Conservation (phyloP, 2,888 invertebrate genomes). For the Syrista parreyssii region DNA sequence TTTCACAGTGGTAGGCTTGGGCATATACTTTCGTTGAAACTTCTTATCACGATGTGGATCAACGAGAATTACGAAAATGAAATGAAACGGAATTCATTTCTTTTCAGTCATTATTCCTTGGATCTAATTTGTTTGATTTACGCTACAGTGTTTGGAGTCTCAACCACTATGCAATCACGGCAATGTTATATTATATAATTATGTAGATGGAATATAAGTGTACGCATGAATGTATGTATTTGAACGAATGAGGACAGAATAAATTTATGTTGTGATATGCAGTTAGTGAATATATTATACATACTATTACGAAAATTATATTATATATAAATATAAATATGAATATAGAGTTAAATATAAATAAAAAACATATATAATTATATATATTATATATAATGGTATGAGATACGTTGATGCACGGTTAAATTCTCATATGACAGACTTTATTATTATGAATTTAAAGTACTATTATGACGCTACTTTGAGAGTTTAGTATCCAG, state of each 20-base stretch:
- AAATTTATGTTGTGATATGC: conserved; percentile 66
- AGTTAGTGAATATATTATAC: conserved; percentile 59
- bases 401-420: conserved; percentile 55
- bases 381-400: conserved; percentile 37
- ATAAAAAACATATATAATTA: conserved; percentile 40
- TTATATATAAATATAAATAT: conserved; percentile 20
- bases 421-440: conserved; percentile 60
- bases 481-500: conserved; percentile 58
- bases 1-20: too few relatives aligned
- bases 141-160: conserved; percentile 59
- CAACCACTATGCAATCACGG: conserved; percentile 58
- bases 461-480: conserved; percentile 58
- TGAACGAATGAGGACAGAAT: conserved; percentile 37
- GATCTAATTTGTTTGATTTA: conserved; percentile 25
- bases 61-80: background rate
- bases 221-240: conserved; percentile 26
- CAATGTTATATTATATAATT: conserved; percentile 58
- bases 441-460: conserved; percentile 62
- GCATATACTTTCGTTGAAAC: background rate
- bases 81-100: background rate
- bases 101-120: background rate
- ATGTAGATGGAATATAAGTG: conserved; percentile 53
- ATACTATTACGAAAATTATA: conserved; percentile 44
- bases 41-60: background rate
- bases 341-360: conserved; percentile 33